A percentile compares a stretch with the other conserved stretches of the same genome.
phyloP scores from a whole-genome alignment of 2,113 vertebrate genomes.

The Typhlomys cinereus region DNA sequence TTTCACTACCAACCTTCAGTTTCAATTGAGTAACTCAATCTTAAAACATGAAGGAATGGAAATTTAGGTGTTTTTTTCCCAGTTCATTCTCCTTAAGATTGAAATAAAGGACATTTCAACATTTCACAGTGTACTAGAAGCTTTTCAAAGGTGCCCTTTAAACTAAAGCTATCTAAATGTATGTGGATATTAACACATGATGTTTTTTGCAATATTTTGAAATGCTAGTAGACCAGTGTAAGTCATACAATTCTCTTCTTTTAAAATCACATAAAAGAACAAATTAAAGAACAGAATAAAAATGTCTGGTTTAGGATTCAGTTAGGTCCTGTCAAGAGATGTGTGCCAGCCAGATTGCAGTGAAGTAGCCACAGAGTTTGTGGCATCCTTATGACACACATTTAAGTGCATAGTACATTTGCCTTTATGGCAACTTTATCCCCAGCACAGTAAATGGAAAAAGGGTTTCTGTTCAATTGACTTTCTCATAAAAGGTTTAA shows the following conservation, averaged over 20 bases:
- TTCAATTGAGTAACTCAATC: background rate
- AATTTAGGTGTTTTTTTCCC: background rate
- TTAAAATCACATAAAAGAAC: background rate
- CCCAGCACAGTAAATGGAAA: conserved; percentile 48
- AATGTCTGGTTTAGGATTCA: too few species aligned
- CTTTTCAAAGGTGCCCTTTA: background rate
- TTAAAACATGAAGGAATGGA: background rate
- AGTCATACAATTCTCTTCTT: background rate
- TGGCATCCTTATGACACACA: conserved; percentile 65
- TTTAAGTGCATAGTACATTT: conserved; percentile 62
- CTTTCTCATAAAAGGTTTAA: conserved; percentile 56
- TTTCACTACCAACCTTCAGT: background rate
- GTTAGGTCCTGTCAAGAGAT: background rate
- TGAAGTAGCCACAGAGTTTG: background rate
- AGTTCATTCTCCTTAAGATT: conserved; percentile 5
- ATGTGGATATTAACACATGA: background rate
- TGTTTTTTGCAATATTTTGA: background rate
- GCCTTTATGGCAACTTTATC: conserved; percentile 63
- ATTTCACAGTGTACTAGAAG: background rate
- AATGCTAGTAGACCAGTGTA: background rate
- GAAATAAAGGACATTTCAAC: background rate
- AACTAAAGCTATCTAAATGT: background rate
- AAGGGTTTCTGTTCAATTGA: conserved; percentile 49
- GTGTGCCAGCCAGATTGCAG: background rate
- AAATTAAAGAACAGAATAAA: background rate